These are phyloP conservation scores for Acanthopagrus latus DNA, from an alignment of 2,797 vertebrate genomes.

Conservation along the genomic window DNA sequence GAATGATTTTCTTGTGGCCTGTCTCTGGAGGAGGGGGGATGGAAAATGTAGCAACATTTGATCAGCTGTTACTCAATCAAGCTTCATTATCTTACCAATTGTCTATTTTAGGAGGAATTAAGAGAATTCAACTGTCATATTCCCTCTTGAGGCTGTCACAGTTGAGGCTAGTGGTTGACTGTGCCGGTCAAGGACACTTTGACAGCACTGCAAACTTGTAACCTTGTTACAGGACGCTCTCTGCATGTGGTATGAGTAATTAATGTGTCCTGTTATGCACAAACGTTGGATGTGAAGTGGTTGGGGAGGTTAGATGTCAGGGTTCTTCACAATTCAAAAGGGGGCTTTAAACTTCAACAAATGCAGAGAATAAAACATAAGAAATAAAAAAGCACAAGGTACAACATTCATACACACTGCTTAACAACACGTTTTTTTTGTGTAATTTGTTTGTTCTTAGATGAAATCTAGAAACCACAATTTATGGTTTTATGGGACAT, in stretches of 20 bases:
- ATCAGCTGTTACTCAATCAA: conserved; percentile 29
- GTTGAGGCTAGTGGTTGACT: conserved; percentile 4
- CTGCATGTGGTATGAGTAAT: conserved; percentile 59
- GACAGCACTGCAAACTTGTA: conserved; percentile 39
- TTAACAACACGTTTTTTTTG: background rate
- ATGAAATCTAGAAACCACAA: background rate
- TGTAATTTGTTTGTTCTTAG: background rate
- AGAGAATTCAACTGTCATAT: conserved; percentile 25
- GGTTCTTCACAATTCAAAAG: background rate
- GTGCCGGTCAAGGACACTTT: conserved; percentile 53
- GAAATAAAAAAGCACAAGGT: background rate
- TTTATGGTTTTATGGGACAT: background rate
- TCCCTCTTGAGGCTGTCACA: conserved; percentile 6
- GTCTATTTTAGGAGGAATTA: conserved; percentile 14
- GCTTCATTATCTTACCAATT: conserved; percentile 12
- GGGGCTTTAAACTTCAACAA: background rate
- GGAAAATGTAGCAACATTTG: background rate
- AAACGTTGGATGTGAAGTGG: conserved; percentile 15
- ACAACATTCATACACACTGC: background rate
- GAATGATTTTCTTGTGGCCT: conserved; percentile 6
- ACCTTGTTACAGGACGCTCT: conserved; percentile 54
- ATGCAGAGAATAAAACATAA: background rate
- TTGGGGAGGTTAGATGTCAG: background rate
- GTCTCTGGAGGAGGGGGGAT: background rate
- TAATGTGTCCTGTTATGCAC: conserved; percentile 52